These are phyloP conservation scores for Carassius gibelio DNA, from an alignment of 2,113 vertebrate genomes.

Conservation along the genomic window DNA sequence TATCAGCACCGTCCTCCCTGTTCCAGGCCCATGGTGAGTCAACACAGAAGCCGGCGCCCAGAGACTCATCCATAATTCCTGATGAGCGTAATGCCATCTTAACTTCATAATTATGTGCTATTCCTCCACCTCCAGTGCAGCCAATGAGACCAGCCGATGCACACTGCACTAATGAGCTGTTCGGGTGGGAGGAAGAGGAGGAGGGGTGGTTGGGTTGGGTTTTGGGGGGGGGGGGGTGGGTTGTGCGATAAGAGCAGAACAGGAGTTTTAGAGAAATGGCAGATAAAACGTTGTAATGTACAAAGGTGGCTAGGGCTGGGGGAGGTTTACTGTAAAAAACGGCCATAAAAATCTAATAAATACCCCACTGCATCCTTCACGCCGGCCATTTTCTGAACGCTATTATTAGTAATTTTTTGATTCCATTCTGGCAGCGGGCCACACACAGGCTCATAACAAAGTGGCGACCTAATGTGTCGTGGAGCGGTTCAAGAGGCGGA, in stretches of 20 bases:
- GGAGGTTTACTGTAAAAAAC: conserved; percentile 9
- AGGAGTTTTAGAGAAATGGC: conserved; percentile 27
- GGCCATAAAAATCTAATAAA: conserved; percentile 37
- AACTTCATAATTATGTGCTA: conserved; percentile 80
- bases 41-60: conserved; percentile 59
- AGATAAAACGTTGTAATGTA: not conserved
- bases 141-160: conserved; percentile 68
- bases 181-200: conserved; percentile 66
- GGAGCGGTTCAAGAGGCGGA: conserved; percentile 42
- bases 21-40: conserved; percentile 30
- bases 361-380: conserved; percentile 12
- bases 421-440: conserved; percentile 17
- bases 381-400: not conserved
- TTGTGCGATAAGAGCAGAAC: not conserved
- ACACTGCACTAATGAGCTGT: conserved; percentile 72
- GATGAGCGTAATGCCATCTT: conserved; percentile 78
- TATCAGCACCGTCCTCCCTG: not conserved
- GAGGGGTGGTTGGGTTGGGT: no score
- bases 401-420: conserved; percentile 48
- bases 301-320: conserved; percentile 22
- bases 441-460: conserved; percentile 18
- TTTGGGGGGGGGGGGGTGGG: no score
- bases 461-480: conserved; percentile 31
- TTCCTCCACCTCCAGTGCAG: conserved; percentile 75
- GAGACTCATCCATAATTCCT: conserved; percentile 81